Conservation (phyloP, 2,888 invertebrate genomes). For the Agriopis leucophaearia region DNA sequence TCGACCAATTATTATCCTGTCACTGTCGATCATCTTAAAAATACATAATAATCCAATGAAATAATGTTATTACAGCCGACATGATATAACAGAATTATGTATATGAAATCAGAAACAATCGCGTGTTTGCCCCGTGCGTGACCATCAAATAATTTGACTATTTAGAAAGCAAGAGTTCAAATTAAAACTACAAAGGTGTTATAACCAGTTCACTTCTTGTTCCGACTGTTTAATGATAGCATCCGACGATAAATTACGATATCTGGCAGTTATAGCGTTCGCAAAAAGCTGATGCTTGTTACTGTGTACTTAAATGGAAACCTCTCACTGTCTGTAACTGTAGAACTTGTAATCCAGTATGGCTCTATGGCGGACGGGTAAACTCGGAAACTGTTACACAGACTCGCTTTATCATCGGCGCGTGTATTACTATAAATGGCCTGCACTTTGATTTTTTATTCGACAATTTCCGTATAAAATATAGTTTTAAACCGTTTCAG, state of each 20-base stretch:
- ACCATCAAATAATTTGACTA: conserved; percentile 45
- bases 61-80: conserved; percentile 11
- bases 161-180: conserved; percentile 70
- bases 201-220: conserved; percentile 71
- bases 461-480: conserved; percentile 35
- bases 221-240: conserved; percentile 67
- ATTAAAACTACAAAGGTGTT: conserved; percentile 60
- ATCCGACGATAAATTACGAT: conserved; percentile 63
- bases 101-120: conserved; percentile 30
- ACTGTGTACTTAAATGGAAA: conserved; percentile 66
- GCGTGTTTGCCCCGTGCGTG: conserved; percentile 42
- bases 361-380: conserved; percentile 54
- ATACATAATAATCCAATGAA: conserved; percentile 1
- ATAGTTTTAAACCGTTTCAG: conserved; percentile 24
- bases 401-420: conserved; percentile 55
- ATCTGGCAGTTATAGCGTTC: conserved; percentile 47
- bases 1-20: neutral
- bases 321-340: conserved; percentile 69
- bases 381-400: conserved; percentile 57
- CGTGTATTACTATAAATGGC: conserved; percentile 47
- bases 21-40: conserved; percentile 9
- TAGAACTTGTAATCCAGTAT: conserved; percentile 57
- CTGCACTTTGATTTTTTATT: conserved; percentile 47
- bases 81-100: conserved; percentile 18
- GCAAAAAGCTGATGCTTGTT: conserved; percentile 63